A percentile compares a stretch with the other conserved stretches of the same genome.
These are phyloP conservation scores for Augochlorella aurata DNA, from an alignment of 2,888 invertebrate genomes.

Conservation along the genomic window DNA sequence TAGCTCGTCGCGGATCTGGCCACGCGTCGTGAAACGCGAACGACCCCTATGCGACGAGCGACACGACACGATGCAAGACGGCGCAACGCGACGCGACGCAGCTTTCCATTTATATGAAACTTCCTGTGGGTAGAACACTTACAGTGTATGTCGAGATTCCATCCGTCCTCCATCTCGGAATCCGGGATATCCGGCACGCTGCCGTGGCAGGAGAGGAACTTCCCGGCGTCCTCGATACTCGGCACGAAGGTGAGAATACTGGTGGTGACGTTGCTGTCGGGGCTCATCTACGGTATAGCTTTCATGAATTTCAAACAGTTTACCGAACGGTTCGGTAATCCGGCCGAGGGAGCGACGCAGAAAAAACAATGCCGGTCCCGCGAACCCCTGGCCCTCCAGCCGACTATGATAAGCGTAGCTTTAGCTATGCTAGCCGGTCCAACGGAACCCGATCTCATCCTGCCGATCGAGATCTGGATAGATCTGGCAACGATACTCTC, in stretches of 20 bases:
- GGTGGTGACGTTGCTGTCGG: conserved; percentile 89
- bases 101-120: conserved; percentile 26
- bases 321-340: conserved; percentile 55
- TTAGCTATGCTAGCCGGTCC: background rate
- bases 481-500: background rate
- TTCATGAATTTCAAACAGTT: conserved; percentile 69
- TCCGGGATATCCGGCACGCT: conserved; percentile 89
- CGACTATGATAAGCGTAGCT: too few species aligned
- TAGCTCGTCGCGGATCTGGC: too few species aligned
- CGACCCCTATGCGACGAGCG: too few species aligned
- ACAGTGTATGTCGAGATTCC: conserved; percentile 93
- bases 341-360: background rate
- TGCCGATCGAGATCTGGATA: conserved; percentile 10
- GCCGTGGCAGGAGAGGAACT: conserved; percentile 89
- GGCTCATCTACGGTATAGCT: conserved; percentile 83
- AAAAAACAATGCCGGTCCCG: conserved; percentile 26
- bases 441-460: conserved; percentile 14
- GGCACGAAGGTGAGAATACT: conserved; percentile 90
- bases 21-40: too few species aligned
- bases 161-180: conserved; percentile 90
- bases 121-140: conserved; percentile 82
- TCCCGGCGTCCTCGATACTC: conserved; percentile 91
- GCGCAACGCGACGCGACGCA: background rate
- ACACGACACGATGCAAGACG: too few species aligned
- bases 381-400: background rate